phyloP scores from a whole-genome alignment of 2,113 vertebrate species.

The Pterocles orientalis region DNA sequence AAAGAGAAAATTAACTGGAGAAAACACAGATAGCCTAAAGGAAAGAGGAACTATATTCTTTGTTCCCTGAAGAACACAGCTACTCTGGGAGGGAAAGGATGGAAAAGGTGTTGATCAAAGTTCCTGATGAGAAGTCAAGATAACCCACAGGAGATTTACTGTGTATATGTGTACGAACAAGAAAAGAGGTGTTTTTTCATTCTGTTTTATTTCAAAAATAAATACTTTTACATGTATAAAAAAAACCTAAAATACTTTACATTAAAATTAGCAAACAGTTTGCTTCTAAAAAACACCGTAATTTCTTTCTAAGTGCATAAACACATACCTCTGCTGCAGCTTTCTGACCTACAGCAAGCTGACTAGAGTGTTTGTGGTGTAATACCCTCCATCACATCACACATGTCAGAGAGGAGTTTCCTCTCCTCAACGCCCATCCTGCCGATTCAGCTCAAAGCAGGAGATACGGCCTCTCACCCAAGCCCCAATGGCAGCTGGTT shows the following conservation, averaged over 20 bases:
- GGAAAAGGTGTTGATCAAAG: not conserved
- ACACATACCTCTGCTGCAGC: not conserved
- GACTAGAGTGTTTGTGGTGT: not conserved
- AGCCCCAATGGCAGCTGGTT: not conserved
- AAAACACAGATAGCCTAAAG: not conserved
- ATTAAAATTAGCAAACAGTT: conserved; percentile 22
- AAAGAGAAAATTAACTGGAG: not conserved
- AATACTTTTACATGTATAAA: conserved; percentile 14
- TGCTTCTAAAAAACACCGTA: not conserved
- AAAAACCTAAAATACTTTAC: conserved; percentile 43
- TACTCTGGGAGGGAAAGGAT: not conserved
- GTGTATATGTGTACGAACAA: not conserved
- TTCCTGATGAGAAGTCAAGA: not conserved
- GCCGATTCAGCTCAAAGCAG: not conserved
- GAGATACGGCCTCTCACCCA: not conserved
- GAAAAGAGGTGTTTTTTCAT: not conserved
- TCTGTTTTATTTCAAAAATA: conserved; percentile 50
- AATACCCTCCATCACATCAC: not conserved
- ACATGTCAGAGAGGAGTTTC: not conserved
- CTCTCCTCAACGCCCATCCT: not conserved
- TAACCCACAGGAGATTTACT: not conserved
- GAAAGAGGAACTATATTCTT: not conserved
- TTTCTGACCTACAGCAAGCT: not conserved
- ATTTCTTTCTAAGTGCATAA: not conserved
- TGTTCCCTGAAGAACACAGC: not conserved